Percentiles rank a stretch among this genome's conserved stretches.
phyloP scores from a whole-genome alignment of 2,797 vertebrate species.

The Uromys caudimaculatus region DNA sequence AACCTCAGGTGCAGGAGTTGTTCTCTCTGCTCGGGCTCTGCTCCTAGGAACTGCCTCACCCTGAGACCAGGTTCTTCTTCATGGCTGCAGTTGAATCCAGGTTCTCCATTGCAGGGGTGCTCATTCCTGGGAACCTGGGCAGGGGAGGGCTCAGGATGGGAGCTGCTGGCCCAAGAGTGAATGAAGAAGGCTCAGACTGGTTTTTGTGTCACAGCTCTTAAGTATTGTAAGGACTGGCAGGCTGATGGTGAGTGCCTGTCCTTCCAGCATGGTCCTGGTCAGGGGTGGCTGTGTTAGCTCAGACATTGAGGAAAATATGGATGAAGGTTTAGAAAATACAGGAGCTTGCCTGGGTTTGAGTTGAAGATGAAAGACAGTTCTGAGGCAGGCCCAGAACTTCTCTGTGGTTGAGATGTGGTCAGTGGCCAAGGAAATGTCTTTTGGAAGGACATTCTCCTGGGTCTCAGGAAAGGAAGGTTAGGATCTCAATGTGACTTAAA shows the following conservation, averaged over 20 bases:
- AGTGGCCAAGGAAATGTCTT: not conserved
- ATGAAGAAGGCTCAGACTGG: not conserved
- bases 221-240: not conserved
- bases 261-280: not conserved
- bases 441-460: not conserved
- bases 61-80: not conserved
- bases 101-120: not conserved
- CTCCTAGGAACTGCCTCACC: not conserved
- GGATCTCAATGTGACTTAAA: not conserved
- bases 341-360: not conserved
- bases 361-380: too few relatives aligned
- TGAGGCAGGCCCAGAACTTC: not conserved
- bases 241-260: not conserved
- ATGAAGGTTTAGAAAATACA: not conserved
- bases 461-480: not conserved
- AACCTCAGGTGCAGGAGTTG: not conserved
- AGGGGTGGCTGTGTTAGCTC: not conserved
- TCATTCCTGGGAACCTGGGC: not conserved
- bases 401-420: not conserved
- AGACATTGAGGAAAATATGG: not conserved
- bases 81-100: not conserved
- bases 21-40: not conserved
- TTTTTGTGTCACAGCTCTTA: not conserved
- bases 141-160: not conserved
- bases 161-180: not conserved